Conservation (phyloP, 2,888 invertebrate species). For the Diarsia rubi region DNA sequence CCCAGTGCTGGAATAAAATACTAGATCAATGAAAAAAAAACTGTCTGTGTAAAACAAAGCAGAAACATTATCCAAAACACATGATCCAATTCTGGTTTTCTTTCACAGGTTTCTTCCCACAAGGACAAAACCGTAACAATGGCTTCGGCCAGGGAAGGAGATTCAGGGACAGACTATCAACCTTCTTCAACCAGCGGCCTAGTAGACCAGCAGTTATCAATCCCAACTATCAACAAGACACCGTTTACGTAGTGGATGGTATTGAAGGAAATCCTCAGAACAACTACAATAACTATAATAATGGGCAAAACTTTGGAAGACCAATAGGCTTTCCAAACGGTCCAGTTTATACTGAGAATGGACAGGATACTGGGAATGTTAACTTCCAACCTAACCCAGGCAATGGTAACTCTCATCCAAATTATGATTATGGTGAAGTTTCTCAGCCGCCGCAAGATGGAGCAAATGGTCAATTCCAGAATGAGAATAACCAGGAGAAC, state of each 20-base stretch:
- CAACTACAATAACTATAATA: slow-evolving; percentile 30
- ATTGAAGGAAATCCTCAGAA: slow-evolving; percentile 16
- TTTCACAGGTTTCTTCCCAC: slow-evolving; percentile 77
- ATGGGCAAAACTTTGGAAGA: slow-evolving; percentile 44
- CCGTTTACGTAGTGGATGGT: slow-evolving; percentile 37
- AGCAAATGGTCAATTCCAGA: slow-evolving; percentile 4
- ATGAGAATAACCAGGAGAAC: slow-evolving; percentile 41
- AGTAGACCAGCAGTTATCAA: slow-evolving; percentile 49
- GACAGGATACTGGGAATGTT: slow-evolving; percentile 40
- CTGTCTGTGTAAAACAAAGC: background rate
- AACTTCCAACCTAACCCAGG: slow-evolving; percentile 41
- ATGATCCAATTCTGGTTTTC: slow-evolving; percentile 4
- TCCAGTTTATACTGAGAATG: slow-evolving; percentile 30
- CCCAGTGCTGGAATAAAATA: background rate
- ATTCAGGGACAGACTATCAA: slow-evolving; percentile 67
- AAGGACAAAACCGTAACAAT: slow-evolving; percentile 71
- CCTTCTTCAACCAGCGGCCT: slow-evolving; percentile 62
- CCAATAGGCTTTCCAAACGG: slow-evolving; percentile 41
- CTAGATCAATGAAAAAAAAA: slow-evolving; percentile 15
- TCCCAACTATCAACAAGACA: slow-evolving; percentile 23
- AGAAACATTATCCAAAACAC: too few relatives aligned
- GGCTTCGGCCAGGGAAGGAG: slow-evolving; percentile 63
- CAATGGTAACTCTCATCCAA: slow-evolving; percentile 22
- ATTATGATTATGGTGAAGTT: slow-evolving; percentile 16
- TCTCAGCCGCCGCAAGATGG: slow-evolving; percentile 25